Base-by-base conservation (phyloP, 2,888 invertebrate genomes). In the Agrenia bidenticulata region DNA sequence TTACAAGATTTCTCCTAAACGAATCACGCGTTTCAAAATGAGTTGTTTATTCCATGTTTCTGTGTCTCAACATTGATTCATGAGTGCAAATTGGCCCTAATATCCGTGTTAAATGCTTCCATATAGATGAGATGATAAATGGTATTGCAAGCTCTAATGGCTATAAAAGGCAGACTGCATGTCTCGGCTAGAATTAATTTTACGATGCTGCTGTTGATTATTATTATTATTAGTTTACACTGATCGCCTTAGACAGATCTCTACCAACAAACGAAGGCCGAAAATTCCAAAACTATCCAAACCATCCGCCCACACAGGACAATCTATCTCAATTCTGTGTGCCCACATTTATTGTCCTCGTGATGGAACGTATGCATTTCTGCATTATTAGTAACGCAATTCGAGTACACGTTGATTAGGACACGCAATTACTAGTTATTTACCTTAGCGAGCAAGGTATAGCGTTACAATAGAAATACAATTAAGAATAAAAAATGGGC, bases 91-190 rank as follows among this genome's bases (percentile, higher is more conserved):
- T 51, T 51, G 23, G 51, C n/a, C 49, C 15, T 51, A 17, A 51
- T 51, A 19, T 21, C 51, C 51, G 4, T 51, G 24, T 19, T 21
- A 51, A 24, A 19, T 23, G 19, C 13, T 51, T 19, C 7, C 4
- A 19, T 45, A 7, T 21, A 19, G 45, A 45, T 32, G 32, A 32
- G 32, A 21, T 51, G 51, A 51, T 21, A 26, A 51, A 51, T 21
- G 51, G n/a, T 7, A 19, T 26, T 21, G 51, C 21, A 26, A 51
- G 24, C 15, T n/a, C 45, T 51, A 51, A 51, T 51, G 24, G 51
- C 51, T 26, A 24, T 24, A 51, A 51, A 51, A 21, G 51, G 51
- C 51, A 51, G 51, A 51, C 51, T 51, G 51, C 51, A 51, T 51
- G 51, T 51, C 51, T 51, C 51, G 23, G 7, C 51, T 51, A 13